Conservation (phyloP, 2,888 invertebrate genomes). For the Timandra comae region DNA sequence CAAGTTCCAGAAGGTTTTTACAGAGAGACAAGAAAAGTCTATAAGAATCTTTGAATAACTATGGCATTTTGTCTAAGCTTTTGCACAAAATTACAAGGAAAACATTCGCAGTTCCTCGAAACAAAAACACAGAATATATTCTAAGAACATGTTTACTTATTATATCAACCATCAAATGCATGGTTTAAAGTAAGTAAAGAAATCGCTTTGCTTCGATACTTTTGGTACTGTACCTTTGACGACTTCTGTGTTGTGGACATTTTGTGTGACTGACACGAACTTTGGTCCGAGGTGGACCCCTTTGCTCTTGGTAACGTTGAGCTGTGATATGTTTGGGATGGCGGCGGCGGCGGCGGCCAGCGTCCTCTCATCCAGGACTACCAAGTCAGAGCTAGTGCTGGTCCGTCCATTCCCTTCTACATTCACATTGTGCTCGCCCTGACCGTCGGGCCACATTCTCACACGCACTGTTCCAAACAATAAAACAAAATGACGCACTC, state of each 20-base stretch:
- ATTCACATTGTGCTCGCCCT: slow-evolving; percentile 23
- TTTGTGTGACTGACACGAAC: slow-evolving; percentile 56
- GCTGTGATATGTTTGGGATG: slow-evolving; percentile 35
- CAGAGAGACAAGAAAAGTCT: no score
- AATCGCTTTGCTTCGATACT: neutral
- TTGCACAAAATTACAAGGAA: neutral
- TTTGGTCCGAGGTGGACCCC: slow-evolving; percentile 59
- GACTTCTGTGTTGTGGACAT: slow-evolving; percentile 55
- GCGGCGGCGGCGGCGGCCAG: slow-evolving; percentile 27
- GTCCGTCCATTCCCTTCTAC: slow-evolving; percentile 24
- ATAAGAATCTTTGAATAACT: no score
- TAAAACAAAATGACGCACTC: no score
- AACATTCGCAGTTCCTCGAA: neutral
- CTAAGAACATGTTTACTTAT: no score
- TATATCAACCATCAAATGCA: no score
- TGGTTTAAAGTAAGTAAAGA: no score
- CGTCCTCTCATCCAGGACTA: slow-evolving; percentile 33
- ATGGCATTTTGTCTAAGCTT: no score
- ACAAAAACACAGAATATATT: neutral
- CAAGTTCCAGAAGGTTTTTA: no score
- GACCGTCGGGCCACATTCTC: slow-evolving; percentile 35
- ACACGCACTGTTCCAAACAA: no score
- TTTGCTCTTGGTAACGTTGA: slow-evolving; percentile 51
- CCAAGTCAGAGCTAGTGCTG: slow-evolving; percentile 38
- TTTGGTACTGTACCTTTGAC: slow-evolving; percentile 52